Percentiles rank a stretch among this genome's conserved stretches.
Conservation (phyloP, 2,797 vertebrate genomes). For the Propithecus perrieri region DNA sequence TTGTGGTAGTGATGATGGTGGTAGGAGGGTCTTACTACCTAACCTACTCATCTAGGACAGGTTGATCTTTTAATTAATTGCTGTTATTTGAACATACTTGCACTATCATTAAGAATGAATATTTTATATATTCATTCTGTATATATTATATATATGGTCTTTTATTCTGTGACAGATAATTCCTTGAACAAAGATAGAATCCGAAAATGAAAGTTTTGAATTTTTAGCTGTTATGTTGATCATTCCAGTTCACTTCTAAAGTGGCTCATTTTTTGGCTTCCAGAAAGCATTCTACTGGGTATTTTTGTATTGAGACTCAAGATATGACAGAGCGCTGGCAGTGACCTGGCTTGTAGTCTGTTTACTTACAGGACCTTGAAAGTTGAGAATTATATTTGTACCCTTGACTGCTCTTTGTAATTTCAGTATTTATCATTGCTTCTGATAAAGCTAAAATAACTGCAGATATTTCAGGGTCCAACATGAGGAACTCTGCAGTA, state of each 20-base stretch:
- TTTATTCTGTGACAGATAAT: slow-evolving; percentile 38
- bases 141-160: neutral
- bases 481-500: neutral
- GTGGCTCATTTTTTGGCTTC: neutral
- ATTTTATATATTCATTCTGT: neutral
- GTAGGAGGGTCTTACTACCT: neutral
- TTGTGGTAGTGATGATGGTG: neutral
- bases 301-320: neutral
- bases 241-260: neutral
- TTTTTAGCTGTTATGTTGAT: neutral
- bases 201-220: neutral
- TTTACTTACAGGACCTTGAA: neutral
- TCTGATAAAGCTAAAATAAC: slow-evolving; percentile 46
- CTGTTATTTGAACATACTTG: neutral
- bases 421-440: neutral
- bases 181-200: neutral
- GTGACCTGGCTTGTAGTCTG: neutral
- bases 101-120: neutral
- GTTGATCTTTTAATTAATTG: neutral
- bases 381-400: neutral
- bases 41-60: neutral
- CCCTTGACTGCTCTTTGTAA: neutral
- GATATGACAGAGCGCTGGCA: neutral
- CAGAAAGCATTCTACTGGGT: neutral
- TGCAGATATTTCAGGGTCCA: neutral